A percentile compares a stretch with the other conserved stretches of the same genome.
Evolutionary conservation across 1,140 invertebrate genomes (phyloP).

Genomic region (Ptiloglossa arizonensis): DNA sequence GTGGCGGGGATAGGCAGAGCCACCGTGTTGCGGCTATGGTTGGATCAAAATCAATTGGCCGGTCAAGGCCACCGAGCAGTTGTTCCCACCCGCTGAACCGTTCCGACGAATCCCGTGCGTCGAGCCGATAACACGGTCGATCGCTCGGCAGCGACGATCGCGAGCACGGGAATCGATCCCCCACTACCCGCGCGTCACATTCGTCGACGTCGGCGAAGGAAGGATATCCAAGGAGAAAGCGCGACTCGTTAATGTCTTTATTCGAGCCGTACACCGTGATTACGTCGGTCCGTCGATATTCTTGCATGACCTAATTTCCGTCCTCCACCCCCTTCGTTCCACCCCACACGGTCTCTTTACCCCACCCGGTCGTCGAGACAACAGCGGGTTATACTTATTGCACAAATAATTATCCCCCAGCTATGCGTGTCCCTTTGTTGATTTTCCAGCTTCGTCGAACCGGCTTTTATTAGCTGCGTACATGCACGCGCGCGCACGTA

Average conservation of each 20-base stretch:
- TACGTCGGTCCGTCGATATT: slow-evolving; percentile 47
- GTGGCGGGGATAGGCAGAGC: no score
- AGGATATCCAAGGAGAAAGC: slow-evolving; percentile 4
- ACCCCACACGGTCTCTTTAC: not conserved
- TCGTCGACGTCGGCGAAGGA: not conserved
- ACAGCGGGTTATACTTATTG: slow-evolving; percentile 7
- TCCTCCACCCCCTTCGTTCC: not conserved
- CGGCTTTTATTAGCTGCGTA: slow-evolving; percentile 15
- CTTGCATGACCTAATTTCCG: slow-evolving; percentile 51
- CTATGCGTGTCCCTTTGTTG: not conserved
- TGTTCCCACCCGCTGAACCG: no score
- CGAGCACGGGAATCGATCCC: not conserved
- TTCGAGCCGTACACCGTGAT: slow-evolving; percentile 38
- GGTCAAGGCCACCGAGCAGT: not conserved
- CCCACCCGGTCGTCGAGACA: not conserved
- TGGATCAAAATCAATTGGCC: not conserved
- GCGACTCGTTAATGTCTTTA: slow-evolving; percentile 42
- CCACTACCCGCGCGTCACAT: not conserved
- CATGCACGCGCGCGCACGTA: no score
- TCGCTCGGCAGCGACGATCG: no score
- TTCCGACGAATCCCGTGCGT: no score
- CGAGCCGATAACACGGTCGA: no score
- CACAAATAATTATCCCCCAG: slow-evolving; percentile 28
- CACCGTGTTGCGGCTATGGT: no score
- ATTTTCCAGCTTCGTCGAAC: not conserved